These are phyloP conservation scores for Tarsius wallacei DNA, from an alignment of 2,797 vertebrate genomes.

Conservation along the genomic window DNA sequence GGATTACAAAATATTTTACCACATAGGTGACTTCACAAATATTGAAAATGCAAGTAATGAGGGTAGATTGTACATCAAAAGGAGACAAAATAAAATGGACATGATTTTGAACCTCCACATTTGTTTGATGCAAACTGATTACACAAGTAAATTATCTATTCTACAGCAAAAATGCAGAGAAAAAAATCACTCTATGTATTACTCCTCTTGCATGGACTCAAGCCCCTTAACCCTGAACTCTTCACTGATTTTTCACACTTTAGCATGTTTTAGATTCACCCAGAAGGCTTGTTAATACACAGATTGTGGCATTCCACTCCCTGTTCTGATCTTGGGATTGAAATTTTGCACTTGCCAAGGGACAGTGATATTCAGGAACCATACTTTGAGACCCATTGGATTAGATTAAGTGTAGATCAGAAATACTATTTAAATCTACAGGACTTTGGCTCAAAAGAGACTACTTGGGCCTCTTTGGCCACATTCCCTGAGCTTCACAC, in stretches of 20 bases:
- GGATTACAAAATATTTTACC: neutral
- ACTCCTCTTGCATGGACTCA: neutral
- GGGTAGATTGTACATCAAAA: neutral
- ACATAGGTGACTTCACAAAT: neutral
- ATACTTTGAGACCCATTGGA: neutral
- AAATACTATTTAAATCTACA: neutral
- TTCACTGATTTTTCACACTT: neutral
- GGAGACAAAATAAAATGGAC: neutral
- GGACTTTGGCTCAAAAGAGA: neutral
- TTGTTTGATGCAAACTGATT: neutral
- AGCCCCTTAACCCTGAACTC: neutral
- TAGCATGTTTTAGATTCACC: neutral
- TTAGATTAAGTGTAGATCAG: neutral
- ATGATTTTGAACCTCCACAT: neutral
- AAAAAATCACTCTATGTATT: neutral
- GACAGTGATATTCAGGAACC: neutral
- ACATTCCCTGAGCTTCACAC: neutral
- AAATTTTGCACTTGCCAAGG: neutral
- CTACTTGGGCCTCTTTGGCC: neutral
- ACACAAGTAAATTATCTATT: neutral
- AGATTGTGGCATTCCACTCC: fast-evolving
- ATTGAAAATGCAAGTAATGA: neutral
- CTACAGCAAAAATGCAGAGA: neutral
- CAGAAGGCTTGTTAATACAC: neutral
- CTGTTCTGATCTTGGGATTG: neutral